phyloP scores from a whole-genome alignment of 2,113 vertebrate species.

The Antigone vipio region DNA sequence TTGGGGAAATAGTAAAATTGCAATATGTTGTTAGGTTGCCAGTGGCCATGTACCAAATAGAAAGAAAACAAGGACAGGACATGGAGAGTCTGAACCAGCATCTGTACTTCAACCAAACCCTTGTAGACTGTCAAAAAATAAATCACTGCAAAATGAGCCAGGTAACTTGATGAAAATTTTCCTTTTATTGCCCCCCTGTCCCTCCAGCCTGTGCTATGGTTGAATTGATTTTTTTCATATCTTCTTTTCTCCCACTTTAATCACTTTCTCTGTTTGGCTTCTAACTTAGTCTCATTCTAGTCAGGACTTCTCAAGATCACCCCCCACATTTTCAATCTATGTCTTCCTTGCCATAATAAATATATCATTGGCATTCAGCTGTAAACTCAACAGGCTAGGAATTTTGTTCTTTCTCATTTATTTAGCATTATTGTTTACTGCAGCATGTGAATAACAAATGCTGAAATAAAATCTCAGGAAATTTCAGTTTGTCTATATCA shows the following conservation, averaged over 20 bases:
- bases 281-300: not conserved
- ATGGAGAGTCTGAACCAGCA: conserved; percentile 75
- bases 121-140: conserved; percentile 71
- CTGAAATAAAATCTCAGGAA: not conserved
- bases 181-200: not conserved
- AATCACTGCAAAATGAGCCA: conserved; percentile 63
- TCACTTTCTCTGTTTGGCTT: not conserved
- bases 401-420: not conserved
- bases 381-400: not conserved
- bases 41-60: conserved; percentile 67
- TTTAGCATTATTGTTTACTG: not conserved
- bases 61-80: conserved; percentile 67
- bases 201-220: not conserved
- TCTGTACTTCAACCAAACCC: conserved; percentile 86
- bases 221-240: not conserved
- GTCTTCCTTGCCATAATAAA: not conserved
- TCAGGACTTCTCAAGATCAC: not conserved
- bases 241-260: not conserved
- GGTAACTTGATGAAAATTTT: conserved; percentile 58
- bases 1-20: conserved; percentile 48
- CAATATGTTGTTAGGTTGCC: conserved; percentile 67
- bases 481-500: not conserved
- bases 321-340: not conserved
- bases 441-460: not conserved
- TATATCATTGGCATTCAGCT: not conserved